Base-by-base conservation (phyloP, 1,140 invertebrate species). In the Brachionus plicatilis region DNA sequence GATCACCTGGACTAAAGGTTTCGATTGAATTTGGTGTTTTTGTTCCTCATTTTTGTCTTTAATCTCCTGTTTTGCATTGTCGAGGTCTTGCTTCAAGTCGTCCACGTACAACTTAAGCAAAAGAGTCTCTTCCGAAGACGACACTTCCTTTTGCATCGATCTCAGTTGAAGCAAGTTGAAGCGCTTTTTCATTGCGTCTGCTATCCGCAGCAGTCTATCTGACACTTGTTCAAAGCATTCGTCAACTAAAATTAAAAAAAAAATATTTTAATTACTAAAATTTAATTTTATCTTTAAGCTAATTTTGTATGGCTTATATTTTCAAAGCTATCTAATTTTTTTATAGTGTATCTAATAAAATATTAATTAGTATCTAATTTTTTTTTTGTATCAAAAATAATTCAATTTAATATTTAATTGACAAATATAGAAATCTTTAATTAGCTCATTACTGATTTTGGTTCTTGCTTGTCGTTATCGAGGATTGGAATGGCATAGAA, bases 121-220 rank as follows among this genome's bases (percentile, higher is more conserved):
- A 2, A 82, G 20, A 12, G 79, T 82, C 29, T 82, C 79, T 68
- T 82, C 79, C 14, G 79, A 82, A 12, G 53, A 82, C 11, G 37
- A 43, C 8, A 68, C 65, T 60, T 82, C 79, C 41, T 82, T 82
- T 14, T 82, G 79, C 79, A 82, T 82, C 27, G 79, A 65, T 45
- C 79, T 53, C 12, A 82, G 20, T 41, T 82, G 79, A 4, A 82
- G 33, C 37, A 82, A 24, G 45, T 82, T 60, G 27, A 82, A 82
- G 24, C 79, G 79, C 20, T 82, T 82, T 65, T 82, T 82, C 79
- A 82, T 82, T 20, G 79, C 50, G 37, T 82, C 79, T 45, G 79
- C 79, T 43, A 82, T 82, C 20, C 43, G 29, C 41, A 65, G 24
- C 20, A 82, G 29, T 14, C 79, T 24, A 29, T 82, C 79, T 43